Conservation (phyloP, 2,113 vertebrate species). For the Phylloscopus trochiloides region DNA sequence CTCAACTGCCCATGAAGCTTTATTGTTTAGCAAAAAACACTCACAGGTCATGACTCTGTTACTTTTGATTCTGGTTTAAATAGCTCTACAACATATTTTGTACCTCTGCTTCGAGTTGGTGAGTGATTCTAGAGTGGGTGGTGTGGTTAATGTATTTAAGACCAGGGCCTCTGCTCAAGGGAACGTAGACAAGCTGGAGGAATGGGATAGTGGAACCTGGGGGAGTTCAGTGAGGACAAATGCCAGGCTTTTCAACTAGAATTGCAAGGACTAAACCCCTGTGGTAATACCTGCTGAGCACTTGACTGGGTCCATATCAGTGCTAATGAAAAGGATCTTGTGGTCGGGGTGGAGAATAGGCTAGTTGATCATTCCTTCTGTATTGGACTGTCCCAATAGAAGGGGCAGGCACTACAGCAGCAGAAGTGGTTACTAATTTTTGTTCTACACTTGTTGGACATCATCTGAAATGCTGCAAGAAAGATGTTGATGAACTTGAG, state of each 20-base stretch:
- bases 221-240: neutral
- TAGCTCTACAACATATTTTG: neutral
- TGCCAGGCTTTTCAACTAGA: neutral
- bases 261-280: neutral
- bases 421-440: neutral
- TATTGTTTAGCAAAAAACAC: neutral
- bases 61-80: neutral
- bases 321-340: neutral
- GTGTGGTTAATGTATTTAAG: neutral
- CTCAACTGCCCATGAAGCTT: neutral
- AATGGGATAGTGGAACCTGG: neutral
- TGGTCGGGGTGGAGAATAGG: fast-evolving
- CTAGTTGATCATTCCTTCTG: neutral
- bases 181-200: neutral
- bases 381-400: neutral
- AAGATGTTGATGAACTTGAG: neutral
- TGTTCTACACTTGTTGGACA: neutral
- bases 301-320: neutral
- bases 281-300: neutral
- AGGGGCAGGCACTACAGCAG: neutral
- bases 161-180: neutral
- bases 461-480: neutral
- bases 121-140: neutral
- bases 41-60: neutral
- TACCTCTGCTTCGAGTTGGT: neutral